Evolutionary conservation across 2,113 vertebrate species (phyloP).

Genomic region (Leptobrachium ailaonicum): DNA sequence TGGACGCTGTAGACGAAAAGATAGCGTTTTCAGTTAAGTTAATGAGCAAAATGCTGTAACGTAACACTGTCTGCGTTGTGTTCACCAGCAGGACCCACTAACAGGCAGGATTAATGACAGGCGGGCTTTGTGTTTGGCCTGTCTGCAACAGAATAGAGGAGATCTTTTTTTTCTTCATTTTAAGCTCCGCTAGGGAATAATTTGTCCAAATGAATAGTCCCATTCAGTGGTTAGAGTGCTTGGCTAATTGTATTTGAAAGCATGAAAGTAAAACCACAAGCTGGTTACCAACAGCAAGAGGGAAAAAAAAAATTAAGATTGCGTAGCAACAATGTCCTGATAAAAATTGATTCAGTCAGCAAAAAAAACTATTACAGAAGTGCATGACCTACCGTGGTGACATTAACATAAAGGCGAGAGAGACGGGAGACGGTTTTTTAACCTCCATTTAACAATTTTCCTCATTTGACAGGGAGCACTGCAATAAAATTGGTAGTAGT

Average conservation of each 20-base stretch:
- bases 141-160: conserved; percentile 52
- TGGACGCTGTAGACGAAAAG: conserved; percentile 12
- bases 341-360: conserved; percentile 29
- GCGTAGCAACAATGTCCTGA: conserved; percentile 59
- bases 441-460: too few species aligned
- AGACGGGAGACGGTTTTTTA: too few species aligned
- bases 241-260: conserved; percentile 71
- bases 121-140: conserved; percentile 61
- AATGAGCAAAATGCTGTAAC: conserved; percentile 49
- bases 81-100: conserved; percentile 41
- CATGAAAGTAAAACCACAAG: conserved; percentile 67
- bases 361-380: conserved; percentile 8
- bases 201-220: conserved; percentile 74
- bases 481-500: too few species aligned
- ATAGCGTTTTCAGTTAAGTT: conserved; percentile 43
- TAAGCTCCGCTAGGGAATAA: conserved; percentile 59
- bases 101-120: conserved; percentile 55
- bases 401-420: too few species aligned
- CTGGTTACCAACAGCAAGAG: conserved; percentile 56
- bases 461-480: too few species aligned
- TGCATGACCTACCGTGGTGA: conserved; percentile 6
- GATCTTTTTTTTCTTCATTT: conserved; percentile 46
- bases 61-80: conserved; percentile 40
- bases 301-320: conserved; percentile 58
- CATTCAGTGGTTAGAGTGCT: conserved; percentile 68